Percentiles rank a stretch among this genome's conserved stretches.
These are phyloP conservation scores for Thunnus thynnus DNA, from an alignment of 2,113 vertebrate genomes.

Conservation along the genomic window DNA sequence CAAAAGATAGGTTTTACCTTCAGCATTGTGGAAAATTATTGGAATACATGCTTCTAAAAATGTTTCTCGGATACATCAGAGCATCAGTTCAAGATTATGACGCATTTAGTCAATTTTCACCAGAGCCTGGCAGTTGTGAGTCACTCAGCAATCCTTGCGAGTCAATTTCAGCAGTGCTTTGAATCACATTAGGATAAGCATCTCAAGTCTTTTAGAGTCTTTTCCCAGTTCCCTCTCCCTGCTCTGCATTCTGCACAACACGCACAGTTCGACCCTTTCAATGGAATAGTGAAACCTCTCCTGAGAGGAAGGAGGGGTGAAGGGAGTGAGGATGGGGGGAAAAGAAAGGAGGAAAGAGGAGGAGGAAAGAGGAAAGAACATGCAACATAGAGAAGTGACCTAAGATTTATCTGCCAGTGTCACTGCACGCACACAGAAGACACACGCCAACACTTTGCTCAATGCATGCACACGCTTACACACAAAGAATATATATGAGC, in stretches of 20 bases:
- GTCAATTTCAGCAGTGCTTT: slow-evolving; percentile 72
- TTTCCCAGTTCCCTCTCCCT: slow-evolving; percentile 43
- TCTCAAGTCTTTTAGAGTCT: slow-evolving; percentile 50
- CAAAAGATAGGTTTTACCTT: neutral
- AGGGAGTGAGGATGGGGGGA: slow-evolving; percentile 10
- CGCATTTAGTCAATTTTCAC: slow-evolving; percentile 54
- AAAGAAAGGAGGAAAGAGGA: slow-evolving; percentile 22
- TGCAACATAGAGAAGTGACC: slow-evolving; percentile 36
- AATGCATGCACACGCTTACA: slow-evolving; percentile 18
- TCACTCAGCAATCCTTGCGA: slow-evolving; percentile 59
- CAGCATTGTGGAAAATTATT: neutral
- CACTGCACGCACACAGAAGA: slow-evolving; percentile 7
- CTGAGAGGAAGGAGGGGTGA: slow-evolving; percentile 22
- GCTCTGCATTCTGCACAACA: slow-evolving; percentile 63
- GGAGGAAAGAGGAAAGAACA: slow-evolving; percentile 26
- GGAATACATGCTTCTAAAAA: slow-evolving; percentile 29
- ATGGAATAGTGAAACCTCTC: slow-evolving; percentile 57
- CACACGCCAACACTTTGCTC: slow-evolving; percentile 17
- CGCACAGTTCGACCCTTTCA: slow-evolving; percentile 38
- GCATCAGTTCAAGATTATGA: slow-evolving; percentile 46
- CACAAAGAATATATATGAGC: slow-evolving; percentile 17
- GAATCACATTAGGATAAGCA: slow-evolving; percentile 78
- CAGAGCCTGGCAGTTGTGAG: slow-evolving; percentile 42
- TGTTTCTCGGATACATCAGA: neutral
- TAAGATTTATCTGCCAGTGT: slow-evolving; percentile 61